Percentiles rank a stretch among this genome's conserved stretches.
These are phyloP conservation scores for Lysandra coridon DNA, from an alignment of 2,888 invertebrate species.

Conservation along the genomic window DNA sequence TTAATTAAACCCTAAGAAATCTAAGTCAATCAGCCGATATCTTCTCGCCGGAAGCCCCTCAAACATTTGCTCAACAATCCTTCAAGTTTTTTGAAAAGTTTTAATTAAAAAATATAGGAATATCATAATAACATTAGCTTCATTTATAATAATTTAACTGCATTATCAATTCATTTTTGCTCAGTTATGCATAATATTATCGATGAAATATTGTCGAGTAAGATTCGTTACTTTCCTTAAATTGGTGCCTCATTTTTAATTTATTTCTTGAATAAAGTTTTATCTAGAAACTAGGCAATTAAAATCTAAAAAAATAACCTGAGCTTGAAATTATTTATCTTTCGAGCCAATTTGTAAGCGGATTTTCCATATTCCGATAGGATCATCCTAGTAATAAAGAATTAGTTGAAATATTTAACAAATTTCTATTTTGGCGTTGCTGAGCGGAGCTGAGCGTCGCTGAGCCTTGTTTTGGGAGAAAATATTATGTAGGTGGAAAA, in stretches of 20 bases:
- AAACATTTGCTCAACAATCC: slow-evolving; percentile 17
- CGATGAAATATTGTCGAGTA: no score
- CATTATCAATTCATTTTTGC: no score
- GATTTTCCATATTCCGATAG: background rate
- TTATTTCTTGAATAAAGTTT: no score
- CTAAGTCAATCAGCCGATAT: slow-evolving; percentile 7
- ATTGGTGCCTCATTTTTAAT: no score
- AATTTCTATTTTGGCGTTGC: background rate
- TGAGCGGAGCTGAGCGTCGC: no score
- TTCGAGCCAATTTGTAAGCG: background rate
- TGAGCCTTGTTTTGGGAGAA: background rate
- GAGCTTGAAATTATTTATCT: background rate
- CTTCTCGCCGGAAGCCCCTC: background rate
- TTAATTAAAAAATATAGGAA: slow-evolving; percentile 12
- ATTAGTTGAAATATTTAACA: background rate
- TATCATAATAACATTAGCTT: background rate
- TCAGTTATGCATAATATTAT: no score
- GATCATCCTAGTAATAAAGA: background rate
- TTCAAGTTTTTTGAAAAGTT: background rate
- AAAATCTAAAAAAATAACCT: no score
- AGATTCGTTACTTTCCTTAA: no score
- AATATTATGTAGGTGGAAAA: background rate
- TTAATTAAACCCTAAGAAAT: slow-evolving; percentile 11
- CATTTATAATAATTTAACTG: no score
- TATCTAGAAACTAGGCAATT: no score